phyloP scores from a whole-genome alignment of 1,140 invertebrate genomes.

The Metopolophium dirhodum region DNA sequence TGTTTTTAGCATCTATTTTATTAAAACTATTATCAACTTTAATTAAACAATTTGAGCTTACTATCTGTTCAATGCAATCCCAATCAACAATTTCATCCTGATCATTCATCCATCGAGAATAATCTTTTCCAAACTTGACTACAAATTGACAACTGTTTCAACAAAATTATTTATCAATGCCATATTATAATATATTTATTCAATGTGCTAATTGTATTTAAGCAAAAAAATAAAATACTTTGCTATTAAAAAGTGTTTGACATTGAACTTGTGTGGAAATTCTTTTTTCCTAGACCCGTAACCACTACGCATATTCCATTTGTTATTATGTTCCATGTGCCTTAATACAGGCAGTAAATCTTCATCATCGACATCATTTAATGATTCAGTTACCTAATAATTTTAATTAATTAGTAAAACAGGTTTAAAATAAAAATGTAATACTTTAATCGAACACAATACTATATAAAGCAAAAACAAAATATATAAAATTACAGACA shows the following conservation, averaged over 20 bases:
- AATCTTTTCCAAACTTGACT: slow-evolving; percentile 80
- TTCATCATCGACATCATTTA: slow-evolving; percentile 58
- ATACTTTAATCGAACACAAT: not conserved
- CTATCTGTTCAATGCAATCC: slow-evolving; percentile 90
- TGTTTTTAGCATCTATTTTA: not conserved
- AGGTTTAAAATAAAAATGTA: not conserved
- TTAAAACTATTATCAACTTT: not conserved
- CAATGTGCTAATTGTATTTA: not conserved
- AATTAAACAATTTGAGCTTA: slow-evolving; percentile 54
- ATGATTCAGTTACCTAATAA: slow-evolving; percentile 50
- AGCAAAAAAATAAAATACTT: slow-evolving; percentile 71
- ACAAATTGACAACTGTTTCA: slow-evolving; percentile 88
- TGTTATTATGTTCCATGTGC: slow-evolving; percentile 90
- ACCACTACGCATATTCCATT: slow-evolving; percentile 84
- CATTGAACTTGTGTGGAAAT: slow-evolving; percentile 79
- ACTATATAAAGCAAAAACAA: not conserved
- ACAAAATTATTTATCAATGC: not conserved
- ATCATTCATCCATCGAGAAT: slow-evolving; percentile 76
- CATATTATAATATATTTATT: not conserved
- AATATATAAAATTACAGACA: not conserved
- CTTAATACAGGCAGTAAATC: slow-evolving; percentile 69
- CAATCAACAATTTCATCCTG: slow-evolving; percentile 91
- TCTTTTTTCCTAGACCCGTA: slow-evolving; percentile 63
- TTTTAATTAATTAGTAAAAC: slow-evolving; percentile 15
- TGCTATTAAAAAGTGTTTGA: slow-evolving; percentile 91